These are phyloP conservation scores for Gadus chalcogrammus DNA, from an alignment of 2,113 vertebrate genomes.

Conservation along the genomic window DNA sequence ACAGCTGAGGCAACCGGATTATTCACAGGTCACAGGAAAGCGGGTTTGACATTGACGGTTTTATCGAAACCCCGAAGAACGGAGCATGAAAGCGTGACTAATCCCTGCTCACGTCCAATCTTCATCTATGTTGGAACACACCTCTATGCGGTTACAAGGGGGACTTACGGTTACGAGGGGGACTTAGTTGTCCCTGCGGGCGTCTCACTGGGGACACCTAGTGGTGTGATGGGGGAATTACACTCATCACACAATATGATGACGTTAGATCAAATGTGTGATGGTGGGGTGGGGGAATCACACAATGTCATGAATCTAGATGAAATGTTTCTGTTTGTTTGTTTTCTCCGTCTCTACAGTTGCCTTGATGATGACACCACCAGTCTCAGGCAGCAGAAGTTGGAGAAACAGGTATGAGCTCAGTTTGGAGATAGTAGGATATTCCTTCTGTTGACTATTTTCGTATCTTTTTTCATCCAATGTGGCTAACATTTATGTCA, in stretches of 20 bases:
- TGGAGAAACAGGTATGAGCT: conserved; percentile 87
- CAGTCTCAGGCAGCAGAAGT: conserved; percentile 87
- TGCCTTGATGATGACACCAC: conserved; percentile 81
- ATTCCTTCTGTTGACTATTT: too few species aligned
- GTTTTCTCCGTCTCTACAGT: conserved; percentile 55
- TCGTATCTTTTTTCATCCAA: too few species aligned
- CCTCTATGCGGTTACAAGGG: too few species aligned
- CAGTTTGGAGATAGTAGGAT: too few species aligned
- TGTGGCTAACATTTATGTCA: too few species aligned
- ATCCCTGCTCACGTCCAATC: background rate
- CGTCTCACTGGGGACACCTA: background rate
- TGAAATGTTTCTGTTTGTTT: too few species aligned
- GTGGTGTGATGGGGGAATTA: background rate
- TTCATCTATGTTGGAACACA: background rate
- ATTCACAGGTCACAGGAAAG: background rate
- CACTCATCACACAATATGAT: too few species aligned
- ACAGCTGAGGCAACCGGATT: background rate
- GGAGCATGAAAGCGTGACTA: background rate
- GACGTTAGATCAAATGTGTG: too few species aligned
- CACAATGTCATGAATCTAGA: too few species aligned
- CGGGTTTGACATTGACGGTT: too few species aligned
- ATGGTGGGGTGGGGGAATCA: background rate
- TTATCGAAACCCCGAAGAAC: too few species aligned
- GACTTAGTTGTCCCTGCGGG: background rate
- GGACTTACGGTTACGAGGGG: background rate